A percentile compares a stretch with the other conserved stretches of the same genome.
Evolutionary conservation across 2,113 vertebrate genomes (phyloP).

Genomic region (Pelodiscus sinensis): DNA sequence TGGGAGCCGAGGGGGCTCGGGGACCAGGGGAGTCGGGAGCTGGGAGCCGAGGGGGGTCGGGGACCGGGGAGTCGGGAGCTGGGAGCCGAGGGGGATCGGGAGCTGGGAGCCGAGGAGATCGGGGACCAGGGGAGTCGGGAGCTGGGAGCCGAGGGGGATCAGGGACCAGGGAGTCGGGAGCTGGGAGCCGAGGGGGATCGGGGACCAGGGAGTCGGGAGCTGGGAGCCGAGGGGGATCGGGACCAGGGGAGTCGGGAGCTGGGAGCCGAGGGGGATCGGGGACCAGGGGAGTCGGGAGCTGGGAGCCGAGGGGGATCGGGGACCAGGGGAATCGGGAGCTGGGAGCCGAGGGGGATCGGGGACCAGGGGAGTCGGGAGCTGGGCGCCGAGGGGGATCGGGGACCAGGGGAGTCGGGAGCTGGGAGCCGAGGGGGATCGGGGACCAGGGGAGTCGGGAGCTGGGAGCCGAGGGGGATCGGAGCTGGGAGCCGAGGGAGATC

Average conservation of each 20-base stretch:
- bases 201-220: too few relatives aligned
- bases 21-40: too few relatives aligned
- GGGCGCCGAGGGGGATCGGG: too few relatives aligned
- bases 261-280: too few relatives aligned
- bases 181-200: too few relatives aligned
- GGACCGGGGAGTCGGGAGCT: background rate
- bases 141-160: too few relatives aligned
- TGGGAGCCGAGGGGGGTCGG: too few relatives aligned
- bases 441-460: fast-evolving
- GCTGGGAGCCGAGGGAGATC: fast-evolving
- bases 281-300: too few relatives aligned
- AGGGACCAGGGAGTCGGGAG: too few relatives aligned
- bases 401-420: fast-evolving
- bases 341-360: fast-evolving
- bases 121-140: too few relatives aligned
- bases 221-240: background rate
- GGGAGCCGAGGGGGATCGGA: fast-evolving
- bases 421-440: background rate
- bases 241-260: background rate
- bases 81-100: background rate
- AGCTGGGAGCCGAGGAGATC: background rate
- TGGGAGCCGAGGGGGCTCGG: background rate
- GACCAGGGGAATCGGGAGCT: too few relatives aligned
- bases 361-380: background rate
- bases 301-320: background rate